Percentiles rank a stretch among this genome's conserved stretches.
Conservation (phyloP, 2,888 invertebrate genomes). For the Calephelis perditalis region DNA sequence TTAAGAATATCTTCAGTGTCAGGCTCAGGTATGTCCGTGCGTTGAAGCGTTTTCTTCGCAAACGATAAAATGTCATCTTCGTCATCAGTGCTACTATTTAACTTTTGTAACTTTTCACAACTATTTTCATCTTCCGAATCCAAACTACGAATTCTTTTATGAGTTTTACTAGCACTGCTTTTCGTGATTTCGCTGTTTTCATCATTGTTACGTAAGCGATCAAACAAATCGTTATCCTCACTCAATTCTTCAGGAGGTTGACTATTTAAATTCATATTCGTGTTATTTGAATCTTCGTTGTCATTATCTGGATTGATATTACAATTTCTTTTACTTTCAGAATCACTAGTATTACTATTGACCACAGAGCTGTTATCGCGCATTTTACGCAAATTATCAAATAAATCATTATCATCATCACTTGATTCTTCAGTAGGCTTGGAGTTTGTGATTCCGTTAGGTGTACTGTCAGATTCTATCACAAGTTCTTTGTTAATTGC, state of each 20-base stretch:
- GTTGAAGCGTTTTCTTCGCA: constrained; percentile 62
- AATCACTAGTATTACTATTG: constrained; percentile 3
- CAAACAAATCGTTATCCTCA: constrained; percentile 59
- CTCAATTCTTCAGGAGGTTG: constrained; percentile 22
- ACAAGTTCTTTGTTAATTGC: constrained; percentile 74
- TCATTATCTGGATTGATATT: constrained; percentile 49
- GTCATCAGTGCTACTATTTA: constrained; percentile 42
- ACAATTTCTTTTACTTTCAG: constrained; percentile 46
- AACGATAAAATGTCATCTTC: constrained; percentile 63
- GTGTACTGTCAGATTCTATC: constrained; percentile 35
- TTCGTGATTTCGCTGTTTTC: constrained; percentile 34
- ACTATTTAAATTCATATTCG: constrained; percentile 25
- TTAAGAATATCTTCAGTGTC: constrained; percentile 60
- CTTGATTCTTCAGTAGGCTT: constrained; percentile 24
- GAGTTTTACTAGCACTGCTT: constrained; percentile 28
- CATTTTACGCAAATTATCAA: constrained; percentile 61
- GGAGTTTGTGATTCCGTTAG: constrained; percentile 24
- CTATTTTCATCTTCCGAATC: constrained; percentile 47
- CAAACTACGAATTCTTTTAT: constrained; percentile 55
- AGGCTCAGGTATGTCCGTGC: constrained; percentile 56
- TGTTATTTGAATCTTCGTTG: neutral
- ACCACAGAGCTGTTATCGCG: constrained; percentile 37
- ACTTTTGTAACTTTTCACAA: constrained; percentile 55
- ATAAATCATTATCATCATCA: constrained; percentile 59
- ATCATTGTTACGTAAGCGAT: constrained; percentile 58